These are phyloP conservation scores for Melanerpes aurifrons DNA, from an alignment of 2,113 vertebrate genomes.

Conservation along the genomic window DNA sequence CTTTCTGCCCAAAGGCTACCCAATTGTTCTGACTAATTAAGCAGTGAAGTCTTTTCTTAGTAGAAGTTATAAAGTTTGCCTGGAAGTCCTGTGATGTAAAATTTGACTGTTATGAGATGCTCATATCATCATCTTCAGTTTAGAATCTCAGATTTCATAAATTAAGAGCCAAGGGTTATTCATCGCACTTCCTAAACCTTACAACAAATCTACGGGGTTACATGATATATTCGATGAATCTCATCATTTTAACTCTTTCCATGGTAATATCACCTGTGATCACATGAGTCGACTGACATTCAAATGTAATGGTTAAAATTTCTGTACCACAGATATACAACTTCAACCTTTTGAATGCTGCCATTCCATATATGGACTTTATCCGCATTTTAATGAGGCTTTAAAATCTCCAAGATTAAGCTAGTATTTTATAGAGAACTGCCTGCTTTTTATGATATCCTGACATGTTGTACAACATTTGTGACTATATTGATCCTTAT, in stretches of 20 bases:
- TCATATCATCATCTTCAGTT: not conserved
- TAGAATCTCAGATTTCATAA: not conserved
- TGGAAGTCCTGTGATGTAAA: not conserved
- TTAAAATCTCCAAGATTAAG: constrained; percentile 81
- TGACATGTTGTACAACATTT: constrained; percentile 85
- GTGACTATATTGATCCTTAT: constrained; percentile 79
- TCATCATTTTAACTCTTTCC: not conserved
- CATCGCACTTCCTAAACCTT: not conserved
- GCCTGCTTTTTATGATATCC: constrained; percentile 79
- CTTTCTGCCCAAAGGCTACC: not conserved
- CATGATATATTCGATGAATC: not conserved
- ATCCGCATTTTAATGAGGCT: constrained; percentile 83
- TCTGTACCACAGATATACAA: constrained; percentile 74
- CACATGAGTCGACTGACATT: constrained; percentile 60
- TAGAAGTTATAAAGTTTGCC: not conserved
- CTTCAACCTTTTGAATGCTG: constrained; percentile 82
- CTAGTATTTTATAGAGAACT: constrained; percentile 81
- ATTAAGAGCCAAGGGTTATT: not conserved
- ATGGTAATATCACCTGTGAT: not conserved
- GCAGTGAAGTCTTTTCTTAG: not conserved
- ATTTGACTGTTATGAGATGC: not conserved
- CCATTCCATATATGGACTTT: constrained; percentile 79
- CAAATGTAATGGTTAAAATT: constrained; percentile 47
- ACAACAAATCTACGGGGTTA: not conserved
- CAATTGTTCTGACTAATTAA: not conserved